Conservation (phyloP, 2,888 invertebrate species). For the Argyra leucocephala region DNA sequence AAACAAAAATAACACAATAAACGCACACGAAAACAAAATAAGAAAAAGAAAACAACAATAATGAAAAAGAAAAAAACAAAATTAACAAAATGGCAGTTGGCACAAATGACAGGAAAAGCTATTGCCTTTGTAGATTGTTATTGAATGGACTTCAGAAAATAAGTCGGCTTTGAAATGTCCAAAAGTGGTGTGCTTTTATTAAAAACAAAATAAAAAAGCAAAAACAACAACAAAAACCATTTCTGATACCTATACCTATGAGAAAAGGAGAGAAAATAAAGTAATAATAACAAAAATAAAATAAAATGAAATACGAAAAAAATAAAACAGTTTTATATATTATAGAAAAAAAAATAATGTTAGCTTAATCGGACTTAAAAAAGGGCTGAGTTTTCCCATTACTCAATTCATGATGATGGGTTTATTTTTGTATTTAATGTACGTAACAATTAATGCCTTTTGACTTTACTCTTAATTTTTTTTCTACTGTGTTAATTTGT, state of each 20-base stretch:
- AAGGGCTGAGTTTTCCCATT: background rate
- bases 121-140: background rate
- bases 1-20: background rate
- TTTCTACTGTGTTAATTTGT: background rate
- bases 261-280: too few relatives aligned
- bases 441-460: background rate
- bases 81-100: background rate
- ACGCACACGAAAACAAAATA: background rate
- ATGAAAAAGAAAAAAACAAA: background rate
- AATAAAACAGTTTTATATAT: too few relatives aligned
- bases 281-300: too few relatives aligned
- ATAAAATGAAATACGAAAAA: too few relatives aligned
- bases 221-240: too few relatives aligned
- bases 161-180: too few relatives aligned
- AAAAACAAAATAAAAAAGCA: too few relatives aligned
- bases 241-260: too few relatives aligned
- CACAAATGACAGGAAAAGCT: conserved; percentile 1
- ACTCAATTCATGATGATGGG: background rate
- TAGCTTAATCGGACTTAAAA: too few relatives aligned
- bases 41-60: background rate
- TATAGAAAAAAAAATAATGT: too few relatives aligned
- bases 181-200: too few relatives aligned
- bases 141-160: background rate
- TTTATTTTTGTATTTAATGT: too few relatives aligned
- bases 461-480: conserved; percentile 1